A percentile compares a stretch with the other conserved stretches of the same genome.
Conservation (phyloP, 1,140 invertebrate species). For the Eurosta solidaginis region DNA sequence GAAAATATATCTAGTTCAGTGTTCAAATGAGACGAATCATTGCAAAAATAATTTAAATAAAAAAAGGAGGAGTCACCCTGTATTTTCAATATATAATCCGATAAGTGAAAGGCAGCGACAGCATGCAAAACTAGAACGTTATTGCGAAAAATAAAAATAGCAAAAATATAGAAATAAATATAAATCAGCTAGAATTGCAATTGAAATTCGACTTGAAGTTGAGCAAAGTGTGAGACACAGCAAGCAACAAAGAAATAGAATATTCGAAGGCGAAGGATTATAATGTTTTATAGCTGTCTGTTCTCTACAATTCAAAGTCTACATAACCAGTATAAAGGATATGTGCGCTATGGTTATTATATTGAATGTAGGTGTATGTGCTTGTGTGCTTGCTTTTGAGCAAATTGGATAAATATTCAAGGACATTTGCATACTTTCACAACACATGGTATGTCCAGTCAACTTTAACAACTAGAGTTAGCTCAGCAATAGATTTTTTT, state of each 20-base stretch:
- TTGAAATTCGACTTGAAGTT: background rate
- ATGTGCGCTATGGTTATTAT: background rate
- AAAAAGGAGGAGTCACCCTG: too few relatives aligned
- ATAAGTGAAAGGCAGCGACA: background rate
- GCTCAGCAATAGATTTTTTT: background rate
- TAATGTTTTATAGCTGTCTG: background rate
- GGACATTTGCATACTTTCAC: constrained; percentile 28
- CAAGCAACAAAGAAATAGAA: background rate
- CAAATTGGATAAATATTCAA: constrained; percentile 33
- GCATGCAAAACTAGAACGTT: background rate
- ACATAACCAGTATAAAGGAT: background rate
- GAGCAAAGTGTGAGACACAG: background rate
- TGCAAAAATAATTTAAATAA: too few relatives aligned
- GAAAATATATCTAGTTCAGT: too few relatives aligned
- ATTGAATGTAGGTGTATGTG: background rate
- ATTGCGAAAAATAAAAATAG: background rate
- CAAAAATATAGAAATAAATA: background rate
- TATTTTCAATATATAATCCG: too few relatives aligned
- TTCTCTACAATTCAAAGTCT: background rate
- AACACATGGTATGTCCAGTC: background rate
- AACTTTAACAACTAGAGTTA: constrained; percentile 13
- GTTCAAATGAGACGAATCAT: too few relatives aligned
- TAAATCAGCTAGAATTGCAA: constrained; percentile 28
- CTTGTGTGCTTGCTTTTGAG: too few relatives aligned
- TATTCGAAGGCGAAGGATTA: constrained; percentile 4